A percentile compares a stretch with the other conserved stretches of the same genome.
phyloP scores from a whole-genome alignment of 2,797 vertebrate species.

The Furcifer pardalis region DNA sequence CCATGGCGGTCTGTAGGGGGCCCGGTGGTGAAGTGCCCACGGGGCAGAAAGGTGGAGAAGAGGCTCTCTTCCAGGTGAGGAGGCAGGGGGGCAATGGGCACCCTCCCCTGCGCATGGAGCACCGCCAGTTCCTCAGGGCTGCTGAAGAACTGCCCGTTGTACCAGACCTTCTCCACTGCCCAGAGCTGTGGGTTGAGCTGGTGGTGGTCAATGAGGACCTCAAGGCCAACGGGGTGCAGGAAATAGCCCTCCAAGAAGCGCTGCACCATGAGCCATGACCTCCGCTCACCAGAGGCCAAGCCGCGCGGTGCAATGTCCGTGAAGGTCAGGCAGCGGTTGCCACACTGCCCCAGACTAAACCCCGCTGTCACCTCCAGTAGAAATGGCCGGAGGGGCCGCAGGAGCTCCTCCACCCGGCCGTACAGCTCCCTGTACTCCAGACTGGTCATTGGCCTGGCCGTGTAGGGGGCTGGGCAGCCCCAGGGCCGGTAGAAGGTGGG shows the following conservation, averaged over 20 bases:
- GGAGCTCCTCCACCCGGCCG: conserved; percentile 54
- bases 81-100: conserved; percentile 72
- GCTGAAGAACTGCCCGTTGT: conserved; percentile 85
- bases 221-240: conserved; percentile 91
- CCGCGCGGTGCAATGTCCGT: conserved; percentile 88
- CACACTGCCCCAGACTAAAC: conserved; percentile 82
- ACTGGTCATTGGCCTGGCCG: conserved; percentile 77
- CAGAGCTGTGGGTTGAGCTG: conserved; percentile 80
- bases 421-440: conserved; percentile 81
- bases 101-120: conserved; percentile 74
- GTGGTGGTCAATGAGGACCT: conserved; percentile 86
- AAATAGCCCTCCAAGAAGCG: conserved; percentile 88
- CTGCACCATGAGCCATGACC: conserved; percentile 89
- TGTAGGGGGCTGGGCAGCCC: conserved; percentile 70
- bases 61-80: conserved; percentile 40
- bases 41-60: conserved; percentile 86
- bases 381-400: conserved; percentile 76
- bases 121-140: conserved; percentile 81
- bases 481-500: conserved; percentile 75
- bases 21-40: conserved; percentile 77
- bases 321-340: conserved; percentile 82
- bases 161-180: conserved; percentile 87
- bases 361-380: conserved; percentile 80
- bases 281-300: conserved; percentile 83
- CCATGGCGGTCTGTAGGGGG: conserved; percentile 74